Evolutionary conservation across 2,113 vertebrate genomes (phyloP).

Genomic region (Lophochroa leadbeateri): DNA sequence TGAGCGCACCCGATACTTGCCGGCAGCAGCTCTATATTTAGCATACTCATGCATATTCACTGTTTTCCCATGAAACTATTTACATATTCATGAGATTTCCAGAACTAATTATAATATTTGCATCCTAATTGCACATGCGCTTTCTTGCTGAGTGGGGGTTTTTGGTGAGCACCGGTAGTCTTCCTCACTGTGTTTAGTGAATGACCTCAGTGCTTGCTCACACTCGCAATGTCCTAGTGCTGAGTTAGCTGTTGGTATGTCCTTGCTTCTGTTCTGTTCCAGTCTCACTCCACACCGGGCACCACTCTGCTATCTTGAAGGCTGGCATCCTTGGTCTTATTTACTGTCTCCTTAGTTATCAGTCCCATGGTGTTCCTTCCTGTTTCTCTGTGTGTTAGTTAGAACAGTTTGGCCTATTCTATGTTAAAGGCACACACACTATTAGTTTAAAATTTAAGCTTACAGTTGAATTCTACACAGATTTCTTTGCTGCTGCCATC

Average conservation of each 20-base stretch:
- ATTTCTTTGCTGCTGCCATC: not conserved
- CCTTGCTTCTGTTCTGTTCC: not conserved
- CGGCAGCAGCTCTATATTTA: not conserved
- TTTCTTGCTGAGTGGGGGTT: not conserved
- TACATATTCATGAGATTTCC: not conserved
- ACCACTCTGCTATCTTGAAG: not conserved
- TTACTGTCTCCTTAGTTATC: not conserved
- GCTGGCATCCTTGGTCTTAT: not conserved
- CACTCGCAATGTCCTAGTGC: not conserved
- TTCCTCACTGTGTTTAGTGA: not conserved
- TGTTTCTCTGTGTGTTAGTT: not conserved
- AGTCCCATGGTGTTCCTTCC: not conserved
- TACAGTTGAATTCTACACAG: not conserved
- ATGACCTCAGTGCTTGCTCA: not conserved
- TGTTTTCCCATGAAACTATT: not conserved
- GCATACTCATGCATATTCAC: not conserved
- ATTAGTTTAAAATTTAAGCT: not conserved
- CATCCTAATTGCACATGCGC: not conserved
- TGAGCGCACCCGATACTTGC: not conserved
- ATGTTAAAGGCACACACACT: not conserved
- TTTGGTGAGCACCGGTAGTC: not conserved
- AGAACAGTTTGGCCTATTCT: not conserved
- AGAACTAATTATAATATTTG: not conserved
- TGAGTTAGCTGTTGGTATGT: not conserved
- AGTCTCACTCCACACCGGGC: not conserved